phyloP scores from a whole-genome alignment of 2,797 vertebrate genomes.

The Borostomias antarcticus region DNA sequence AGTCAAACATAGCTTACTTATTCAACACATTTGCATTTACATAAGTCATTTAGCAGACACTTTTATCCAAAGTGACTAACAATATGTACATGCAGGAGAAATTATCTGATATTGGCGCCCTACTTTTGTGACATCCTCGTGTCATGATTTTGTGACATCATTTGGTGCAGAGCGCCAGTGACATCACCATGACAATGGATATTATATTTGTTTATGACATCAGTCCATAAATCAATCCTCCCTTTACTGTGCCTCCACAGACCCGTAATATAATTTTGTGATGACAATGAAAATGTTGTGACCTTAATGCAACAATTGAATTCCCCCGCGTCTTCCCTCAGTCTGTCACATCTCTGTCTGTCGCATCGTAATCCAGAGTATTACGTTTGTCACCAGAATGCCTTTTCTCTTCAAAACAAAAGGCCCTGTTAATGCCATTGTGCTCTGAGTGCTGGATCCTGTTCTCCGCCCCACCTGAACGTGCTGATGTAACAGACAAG shows the following conservation, averaged over 20 bases:
- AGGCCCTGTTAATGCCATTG: slow-evolving; percentile 18
- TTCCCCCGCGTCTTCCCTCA: not conserved
- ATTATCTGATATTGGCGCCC: not conserved
- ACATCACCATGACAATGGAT: not conserved
- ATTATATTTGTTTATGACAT: not conserved
- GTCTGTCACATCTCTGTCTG: not conserved
- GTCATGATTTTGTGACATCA: slow-evolving; percentile 9
- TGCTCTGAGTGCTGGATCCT: slow-evolving; percentile 30
- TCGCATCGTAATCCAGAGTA: not conserved
- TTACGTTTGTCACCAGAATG: slow-evolving; percentile 12
- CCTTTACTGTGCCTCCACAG: not conserved
- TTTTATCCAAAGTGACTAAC: too few relatives aligned
- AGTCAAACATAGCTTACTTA: not conserved
- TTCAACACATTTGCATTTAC: too few relatives aligned
- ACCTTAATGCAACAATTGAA: not conserved
- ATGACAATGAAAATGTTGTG: not conserved
- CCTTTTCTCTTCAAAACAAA: slow-evolving; percentile 29
- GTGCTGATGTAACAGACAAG: slow-evolving; percentile 10
- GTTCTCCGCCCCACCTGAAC: slow-evolving; percentile 9
- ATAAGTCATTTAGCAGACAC: too few relatives aligned
- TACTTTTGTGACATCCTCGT: not conserved
- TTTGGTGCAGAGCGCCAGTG: not conserved
- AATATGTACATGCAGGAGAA: too few relatives aligned
- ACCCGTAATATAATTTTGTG: not conserved
- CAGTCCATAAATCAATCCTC: not conserved